Percentiles rank a stretch among this genome's conserved stretches.
phyloP scores from a whole-genome alignment of 2,797 vertebrate genomes.

The Takifugu rubripes region DNA sequence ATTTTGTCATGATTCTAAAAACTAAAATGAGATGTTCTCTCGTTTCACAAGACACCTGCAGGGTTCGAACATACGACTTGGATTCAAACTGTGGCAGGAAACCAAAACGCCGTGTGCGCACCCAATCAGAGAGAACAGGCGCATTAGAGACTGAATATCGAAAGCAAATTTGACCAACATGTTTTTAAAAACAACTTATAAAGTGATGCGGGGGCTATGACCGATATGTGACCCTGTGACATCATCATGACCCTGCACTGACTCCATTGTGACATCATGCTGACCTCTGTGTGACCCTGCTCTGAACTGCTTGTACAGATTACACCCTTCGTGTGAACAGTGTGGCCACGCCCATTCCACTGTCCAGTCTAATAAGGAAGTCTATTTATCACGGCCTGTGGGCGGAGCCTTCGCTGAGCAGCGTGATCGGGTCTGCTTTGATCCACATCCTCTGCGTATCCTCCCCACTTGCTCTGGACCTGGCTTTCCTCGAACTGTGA shows the following conservation, averaged over 20 bases:
- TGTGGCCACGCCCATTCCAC: slow-evolving; percentile 10
- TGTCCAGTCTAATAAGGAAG: slow-evolving; percentile 21
- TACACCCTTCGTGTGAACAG: slow-evolving; percentile 14
- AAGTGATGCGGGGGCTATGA: slow-evolving; percentile 7
- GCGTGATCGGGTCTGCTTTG: slow-evolving; percentile 15
- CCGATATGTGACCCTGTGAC: slow-evolving; percentile 9
- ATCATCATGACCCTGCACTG: slow-evolving; percentile 1
- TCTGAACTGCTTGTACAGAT: slow-evolving; percentile 21
- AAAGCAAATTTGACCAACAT: neutral
- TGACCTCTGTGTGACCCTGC: slow-evolving; percentile 15
- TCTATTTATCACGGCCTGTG: neutral
- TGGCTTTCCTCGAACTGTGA: slow-evolving; percentile 23
- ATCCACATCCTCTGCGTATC: slow-evolving; percentile 31
- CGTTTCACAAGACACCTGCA: too few relatives aligned
- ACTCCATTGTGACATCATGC: slow-evolving; percentile 2
- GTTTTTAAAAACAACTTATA: neutral
- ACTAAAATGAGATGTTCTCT: too few relatives aligned
- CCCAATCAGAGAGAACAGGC: too few relatives aligned
- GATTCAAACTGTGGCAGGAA: too few relatives aligned
- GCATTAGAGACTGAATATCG: too few relatives aligned
- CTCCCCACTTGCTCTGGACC: slow-evolving; percentile 26
- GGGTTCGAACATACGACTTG: too few relatives aligned
- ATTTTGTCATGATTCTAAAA: too few relatives aligned
- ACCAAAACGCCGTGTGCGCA: too few relatives aligned
- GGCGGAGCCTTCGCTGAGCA: slow-evolving; percentile 3